A percentile compares a stretch with the other conserved stretches of the same genome.
Evolutionary conservation across 2,113 vertebrate species (phyloP).

Genomic region (Callaeas wilsoni): DNA sequence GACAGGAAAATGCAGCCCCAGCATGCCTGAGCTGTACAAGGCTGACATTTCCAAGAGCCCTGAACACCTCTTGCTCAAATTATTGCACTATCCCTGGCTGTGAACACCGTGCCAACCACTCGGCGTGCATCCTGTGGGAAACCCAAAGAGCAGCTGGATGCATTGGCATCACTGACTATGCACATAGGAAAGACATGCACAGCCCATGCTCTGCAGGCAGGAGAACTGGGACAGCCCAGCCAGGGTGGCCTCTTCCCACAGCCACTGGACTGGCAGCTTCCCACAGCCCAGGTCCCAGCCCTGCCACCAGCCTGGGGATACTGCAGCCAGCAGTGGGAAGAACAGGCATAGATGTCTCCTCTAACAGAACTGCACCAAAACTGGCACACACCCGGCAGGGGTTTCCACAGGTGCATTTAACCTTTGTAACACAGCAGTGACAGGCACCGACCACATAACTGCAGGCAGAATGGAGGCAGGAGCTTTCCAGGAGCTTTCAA

Average conservation of each 20-base stretch:
- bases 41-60: not conserved
- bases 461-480: not conserved
- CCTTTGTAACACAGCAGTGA: not conserved
- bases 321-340: not conserved
- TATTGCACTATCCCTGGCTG: not conserved
- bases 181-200: rapidly evolving
- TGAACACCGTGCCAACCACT: rapidly evolving
- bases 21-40: not conserved
- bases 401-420: not conserved
- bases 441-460: rapidly evolving
- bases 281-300: not conserved
- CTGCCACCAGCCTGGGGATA: not conserved
- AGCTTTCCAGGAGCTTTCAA: not conserved
- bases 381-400: not conserved
- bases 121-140: not conserved
- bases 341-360: not conserved
- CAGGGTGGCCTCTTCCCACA: not conserved
- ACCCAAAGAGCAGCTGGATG: not conserved
- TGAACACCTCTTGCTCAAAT: not conserved
- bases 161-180: not conserved
- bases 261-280: not conserved
- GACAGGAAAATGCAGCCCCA: not conserved
- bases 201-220: not conserved
- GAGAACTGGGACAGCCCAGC: not conserved
- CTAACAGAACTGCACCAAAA: not conserved